Conservation (phyloP, 2,888 invertebrate genomes). For the Zygothrica quintamaculata region DNA sequence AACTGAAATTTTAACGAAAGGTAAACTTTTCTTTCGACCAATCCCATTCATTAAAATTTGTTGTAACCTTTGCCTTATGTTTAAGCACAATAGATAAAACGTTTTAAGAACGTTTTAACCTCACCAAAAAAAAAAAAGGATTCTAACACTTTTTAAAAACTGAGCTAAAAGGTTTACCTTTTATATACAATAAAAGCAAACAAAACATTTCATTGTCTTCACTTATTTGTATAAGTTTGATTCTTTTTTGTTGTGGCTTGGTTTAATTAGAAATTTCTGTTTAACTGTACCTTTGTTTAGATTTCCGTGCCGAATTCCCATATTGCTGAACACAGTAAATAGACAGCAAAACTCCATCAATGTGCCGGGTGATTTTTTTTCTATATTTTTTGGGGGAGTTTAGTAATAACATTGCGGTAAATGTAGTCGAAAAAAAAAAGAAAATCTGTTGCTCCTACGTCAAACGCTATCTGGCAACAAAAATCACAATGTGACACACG, state of each 20-base stretch:
- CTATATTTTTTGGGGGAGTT: conserved; percentile 33
- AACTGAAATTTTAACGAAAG: neutral
- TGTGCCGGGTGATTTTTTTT: conserved; percentile 2
- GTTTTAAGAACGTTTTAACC: neutral
- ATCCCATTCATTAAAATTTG: neutral
- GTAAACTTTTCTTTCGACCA: neutral
- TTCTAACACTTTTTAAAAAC: neutral
- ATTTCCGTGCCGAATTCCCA: conserved; percentile 36
- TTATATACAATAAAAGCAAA: neutral
- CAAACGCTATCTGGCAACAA: conserved; percentile 66
- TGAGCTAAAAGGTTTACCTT: neutral
- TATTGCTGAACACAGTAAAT: no score
- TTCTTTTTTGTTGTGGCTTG: conserved; percentile 6
- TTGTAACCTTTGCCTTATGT: neutral
- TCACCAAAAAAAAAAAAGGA: neutral
- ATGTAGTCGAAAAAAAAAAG: conserved; percentile 49
- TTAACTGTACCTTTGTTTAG: conserved; percentile 18
- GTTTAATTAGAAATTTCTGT: conserved; percentile 32
- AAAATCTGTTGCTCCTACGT: conserved; percentile 79
- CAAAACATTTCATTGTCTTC: neutral
- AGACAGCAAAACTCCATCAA: conserved; percentile 46
- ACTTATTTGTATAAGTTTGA: neutral
- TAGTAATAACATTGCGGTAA: conserved; percentile 69
- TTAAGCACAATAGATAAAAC: neutral
- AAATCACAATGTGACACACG: conserved; percentile 56